Evolutionary conservation across 2,888 invertebrate species (phyloP).

Genomic region (Bedellia somnulentella): DNA sequence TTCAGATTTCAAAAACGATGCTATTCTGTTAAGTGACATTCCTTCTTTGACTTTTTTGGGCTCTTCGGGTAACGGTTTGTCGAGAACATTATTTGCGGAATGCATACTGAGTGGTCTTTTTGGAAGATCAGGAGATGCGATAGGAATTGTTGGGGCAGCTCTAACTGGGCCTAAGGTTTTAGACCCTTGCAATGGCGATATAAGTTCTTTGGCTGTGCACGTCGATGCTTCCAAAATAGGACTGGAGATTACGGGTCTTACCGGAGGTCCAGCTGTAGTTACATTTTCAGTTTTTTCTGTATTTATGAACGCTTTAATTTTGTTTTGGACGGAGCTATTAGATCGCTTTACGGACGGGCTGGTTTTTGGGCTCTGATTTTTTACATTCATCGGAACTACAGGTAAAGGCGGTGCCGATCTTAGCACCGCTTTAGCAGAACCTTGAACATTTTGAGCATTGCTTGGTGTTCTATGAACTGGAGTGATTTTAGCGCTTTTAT

Average conservation of each 20-base stretch:
- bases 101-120: slow-evolving; percentile 58
- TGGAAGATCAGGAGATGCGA: slow-evolving; percentile 29
- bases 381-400: slow-evolving; percentile 44
- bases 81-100: slow-evolving; percentile 26
- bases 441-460: slow-evolving; percentile 34
- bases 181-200: slow-evolving; percentile 64
- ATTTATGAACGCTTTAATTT: slow-evolving; percentile 42
- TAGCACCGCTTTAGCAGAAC: slow-evolving; percentile 44
- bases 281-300: slow-evolving; percentile 41
- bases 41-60: slow-evolving; percentile 60
- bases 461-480: slow-evolving; percentile 47
- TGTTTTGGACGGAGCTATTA: slow-evolving; percentile 40
- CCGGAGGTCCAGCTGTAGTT: slow-evolving; percentile 64
- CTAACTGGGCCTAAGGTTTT: slow-evolving; percentile 64
- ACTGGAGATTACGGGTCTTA: slow-evolving; percentile 77
- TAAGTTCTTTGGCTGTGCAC: slow-evolving; percentile 73
- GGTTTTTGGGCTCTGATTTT: slow-evolving; percentile 26
- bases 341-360: slow-evolving; percentile 41
- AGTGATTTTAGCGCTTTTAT: slow-evolving; percentile 58
- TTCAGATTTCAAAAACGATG: slow-evolving; percentile 73
- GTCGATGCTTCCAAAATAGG: slow-evolving; percentile 83
- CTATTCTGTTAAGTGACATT: slow-evolving; percentile 70
- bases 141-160: slow-evolving; percentile 60
- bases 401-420: slow-evolving; percentile 68
- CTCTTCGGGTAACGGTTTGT: slow-evolving; percentile 51